Conservation (phyloP, 23 tunicate species). For the Halocynthia aurantium region DNA sequence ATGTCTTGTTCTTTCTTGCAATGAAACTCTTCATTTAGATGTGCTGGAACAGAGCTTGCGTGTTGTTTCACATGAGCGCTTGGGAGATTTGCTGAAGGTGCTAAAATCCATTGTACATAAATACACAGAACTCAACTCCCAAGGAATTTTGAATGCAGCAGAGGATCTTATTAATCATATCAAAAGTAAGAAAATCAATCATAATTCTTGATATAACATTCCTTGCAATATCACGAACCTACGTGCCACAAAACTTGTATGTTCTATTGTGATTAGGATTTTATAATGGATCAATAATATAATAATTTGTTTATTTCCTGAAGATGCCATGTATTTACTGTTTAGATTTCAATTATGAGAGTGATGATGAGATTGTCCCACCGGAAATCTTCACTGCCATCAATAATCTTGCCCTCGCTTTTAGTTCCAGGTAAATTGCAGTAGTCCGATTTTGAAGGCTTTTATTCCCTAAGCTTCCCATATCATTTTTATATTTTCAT, state of each 20-base stretch:
- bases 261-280: not conserved
- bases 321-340: not conserved
- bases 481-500: not conserved
- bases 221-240: not conserved
- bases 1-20: not conserved
- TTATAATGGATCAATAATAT: not conserved
- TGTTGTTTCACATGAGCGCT: conserved; percentile 61
- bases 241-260: not conserved
- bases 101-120: conserved; percentile 70
- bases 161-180: conserved; percentile 64
- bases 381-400: conserved; percentile 85
- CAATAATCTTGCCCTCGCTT: conserved; percentile 80
- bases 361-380: conserved; percentile 32
- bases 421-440: conserved; percentile 66
- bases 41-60: conserved; percentile 31
- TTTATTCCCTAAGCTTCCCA: not conserved
- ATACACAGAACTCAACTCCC: conserved; percentile 74
- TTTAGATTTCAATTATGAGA: conserved; percentile 70
- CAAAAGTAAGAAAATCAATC: conserved; percentile 34
- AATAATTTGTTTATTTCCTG: not conserved
- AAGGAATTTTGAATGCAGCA: conserved; percentile 52
- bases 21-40: conserved; percentile 29
- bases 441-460: too few species aligned
- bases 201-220: not conserved
- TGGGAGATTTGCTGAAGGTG: conserved; percentile 72